Conservation (phyloP, 2,113 vertebrate species). For the Pelusios castaneus region DNA sequence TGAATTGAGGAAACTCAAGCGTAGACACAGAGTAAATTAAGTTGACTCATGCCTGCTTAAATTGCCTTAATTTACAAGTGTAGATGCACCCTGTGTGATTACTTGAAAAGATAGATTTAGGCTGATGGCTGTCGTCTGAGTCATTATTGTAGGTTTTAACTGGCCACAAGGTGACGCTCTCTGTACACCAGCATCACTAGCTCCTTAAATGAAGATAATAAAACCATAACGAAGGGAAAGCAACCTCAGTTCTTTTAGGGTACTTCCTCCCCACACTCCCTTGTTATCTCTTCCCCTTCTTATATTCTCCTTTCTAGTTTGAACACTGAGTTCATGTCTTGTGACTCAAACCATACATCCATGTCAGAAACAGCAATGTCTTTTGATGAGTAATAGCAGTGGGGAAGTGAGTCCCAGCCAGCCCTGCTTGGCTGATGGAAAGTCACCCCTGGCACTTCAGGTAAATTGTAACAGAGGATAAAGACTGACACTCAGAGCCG, state of each 20-base stretch:
- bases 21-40: too few relatives aligned
- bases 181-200: not conserved
- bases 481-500: too few relatives aligned
- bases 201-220: not conserved
- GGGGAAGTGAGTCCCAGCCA: not conserved
- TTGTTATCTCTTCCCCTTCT: not conserved
- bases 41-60: too few relatives aligned
- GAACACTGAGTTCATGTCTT: not conserved
- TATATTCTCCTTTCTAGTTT: not conserved
- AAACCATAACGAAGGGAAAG: not conserved
- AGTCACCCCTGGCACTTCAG: not conserved
- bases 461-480: not conserved
- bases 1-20: too few relatives aligned
- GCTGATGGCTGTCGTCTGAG: not conserved
- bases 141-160: not conserved
- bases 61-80: too few relatives aligned
- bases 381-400: not conserved
- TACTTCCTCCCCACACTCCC: too few relatives aligned
- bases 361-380: not conserved
- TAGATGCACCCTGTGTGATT: too few relatives aligned
- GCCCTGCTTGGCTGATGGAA: rapidly evolving
- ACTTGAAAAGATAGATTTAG: not conserved
- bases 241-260: not conserved
- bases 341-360: not conserved
- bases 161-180: not conserved